Evolutionary conservation across 2,113 vertebrate species (phyloP), one percentile per base, ranked within the genome.

Genomic region (Ageneiosus marmoratus): DNA sequence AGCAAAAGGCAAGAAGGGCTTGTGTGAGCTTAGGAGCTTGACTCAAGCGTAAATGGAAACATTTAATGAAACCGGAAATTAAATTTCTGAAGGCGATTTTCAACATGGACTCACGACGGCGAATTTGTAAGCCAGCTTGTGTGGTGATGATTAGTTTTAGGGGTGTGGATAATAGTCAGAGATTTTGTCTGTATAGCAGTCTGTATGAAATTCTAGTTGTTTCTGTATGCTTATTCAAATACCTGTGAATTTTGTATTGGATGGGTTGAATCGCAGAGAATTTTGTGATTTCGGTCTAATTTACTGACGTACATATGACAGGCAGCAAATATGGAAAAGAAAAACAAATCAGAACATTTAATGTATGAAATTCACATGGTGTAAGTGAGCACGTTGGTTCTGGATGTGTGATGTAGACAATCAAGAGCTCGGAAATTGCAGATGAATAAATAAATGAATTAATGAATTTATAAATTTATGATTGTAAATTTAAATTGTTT

Each of bases 1-100:
- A 41, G 41, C 24, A 37, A 65, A 46, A 60, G 55, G 63, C 51
- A 20, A 55, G 76, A 69, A 87, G 65, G 76, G 56, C 37, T 69
- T 27, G 56, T 60, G 48, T 69, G 50, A 72, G 82, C 82, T 69
- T 77, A 69, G 41, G 60, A 63, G 60, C 60, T 75, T 18, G 67
- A 37, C 65, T 70, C 34, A 1, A 15, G 37, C 48, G 77, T 67
- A 55, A 82, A 79, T 56, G 48, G 82, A 50, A 74, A 62, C 63
- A 56, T 32, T 69, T 80, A 87, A 50, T 84, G 80, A 67, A 65
- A 74, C 51, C 55, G 60, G 44, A 84, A 87, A 82, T 46, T 62
- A 58, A 86, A 81, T 48, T 84, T 87, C 65, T 53, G 67, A 74
- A 58, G 79, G 73, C 55, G 79, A 48, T 62, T 63, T 83, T 48